These are phyloP conservation scores for Pediacus dermestoides DNA, from an alignment of 2,888 invertebrate genomes.

Conservation along the genomic window DNA sequence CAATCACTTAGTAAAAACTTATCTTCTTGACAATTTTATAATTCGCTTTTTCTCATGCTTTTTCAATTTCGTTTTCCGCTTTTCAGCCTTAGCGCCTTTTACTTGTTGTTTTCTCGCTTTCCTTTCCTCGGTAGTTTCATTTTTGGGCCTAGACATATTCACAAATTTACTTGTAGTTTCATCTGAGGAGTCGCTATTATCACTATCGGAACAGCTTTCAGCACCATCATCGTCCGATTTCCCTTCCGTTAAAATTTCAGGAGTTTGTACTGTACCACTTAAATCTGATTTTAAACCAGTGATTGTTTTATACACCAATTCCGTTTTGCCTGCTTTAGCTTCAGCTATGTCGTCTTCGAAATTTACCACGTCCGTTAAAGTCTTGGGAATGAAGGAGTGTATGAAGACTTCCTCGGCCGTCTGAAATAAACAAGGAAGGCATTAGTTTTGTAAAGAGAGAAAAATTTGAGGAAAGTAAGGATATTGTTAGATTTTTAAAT, in stretches of 20 bases:
- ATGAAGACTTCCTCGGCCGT: constrained; percentile 93
- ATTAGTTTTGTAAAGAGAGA: too few species aligned
- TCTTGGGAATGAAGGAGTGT: constrained; percentile 88
- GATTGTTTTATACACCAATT: constrained; percentile 81
- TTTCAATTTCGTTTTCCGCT: constrained; percentile 82
- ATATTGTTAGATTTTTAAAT: constrained; percentile 2
- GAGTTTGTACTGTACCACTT: constrained; percentile 65
- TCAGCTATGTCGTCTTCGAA: constrained; percentile 81
- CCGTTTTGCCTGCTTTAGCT: constrained; percentile 69
- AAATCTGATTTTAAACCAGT: constrained; percentile 79
- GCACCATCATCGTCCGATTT: constrained; percentile 25
- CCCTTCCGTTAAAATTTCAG: constrained; percentile 58
- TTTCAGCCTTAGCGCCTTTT: constrained; percentile 85
- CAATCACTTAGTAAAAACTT: constrained; percentile 1
- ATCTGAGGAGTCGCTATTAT: constrained; percentile 39
- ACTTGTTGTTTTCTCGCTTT: constrained; percentile 82
- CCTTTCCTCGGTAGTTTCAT: constrained; percentile 78
- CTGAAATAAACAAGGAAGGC: constrained; percentile 33
- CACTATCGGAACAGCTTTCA: constrained; percentile 40
- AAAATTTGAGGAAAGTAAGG: too few species aligned
- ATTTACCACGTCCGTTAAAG: constrained; percentile 83
- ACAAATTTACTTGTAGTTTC: constrained; percentile 56
- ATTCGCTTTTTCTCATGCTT: constrained; percentile 89
- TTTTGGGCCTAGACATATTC: constrained; percentile 65
- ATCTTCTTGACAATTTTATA: constrained; percentile 5